phyloP scores from a whole-genome alignment of 2,888 invertebrate genomes.

The Ommatoiulus sabulosus region DNA sequence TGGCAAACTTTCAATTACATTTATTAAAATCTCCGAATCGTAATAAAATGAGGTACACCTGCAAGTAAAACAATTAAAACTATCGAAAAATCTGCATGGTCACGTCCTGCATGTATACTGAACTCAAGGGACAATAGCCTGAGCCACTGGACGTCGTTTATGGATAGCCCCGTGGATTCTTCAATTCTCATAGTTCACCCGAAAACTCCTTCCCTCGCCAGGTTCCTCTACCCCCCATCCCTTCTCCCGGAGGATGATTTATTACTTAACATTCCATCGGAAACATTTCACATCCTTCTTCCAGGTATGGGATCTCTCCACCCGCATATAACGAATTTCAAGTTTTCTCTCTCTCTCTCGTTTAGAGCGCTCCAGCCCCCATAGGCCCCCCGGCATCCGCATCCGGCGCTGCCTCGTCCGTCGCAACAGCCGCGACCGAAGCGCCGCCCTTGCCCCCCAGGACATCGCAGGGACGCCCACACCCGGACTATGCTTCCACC shows the following conservation, averaged over 20 bases:
- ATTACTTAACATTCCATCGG: background rate
- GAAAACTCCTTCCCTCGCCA: background rate
- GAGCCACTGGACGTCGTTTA: background rate
- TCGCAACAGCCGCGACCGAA: background rate
- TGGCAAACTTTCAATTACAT: too few relatives aligned
- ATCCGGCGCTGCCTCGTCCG: too few relatives aligned
- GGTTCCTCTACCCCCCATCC: too few relatives aligned
- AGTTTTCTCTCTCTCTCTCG: background rate
- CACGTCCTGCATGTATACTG: too few relatives aligned
- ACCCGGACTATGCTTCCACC: background rate
- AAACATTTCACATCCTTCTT: background rate
- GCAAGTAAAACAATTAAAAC: too few relatives aligned
- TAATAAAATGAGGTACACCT: too few relatives aligned
- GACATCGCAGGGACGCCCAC: conserved; percentile 11
- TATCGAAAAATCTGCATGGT: too few relatives aligned
- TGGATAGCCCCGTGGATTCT: background rate
- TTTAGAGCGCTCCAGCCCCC: background rate
- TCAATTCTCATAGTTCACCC: background rate
- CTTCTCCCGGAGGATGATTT: too few relatives aligned
- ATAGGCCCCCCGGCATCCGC: background rate
- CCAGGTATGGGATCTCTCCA: too few relatives aligned
- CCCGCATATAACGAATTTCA: background rate
- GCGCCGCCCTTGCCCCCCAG: conserved; percentile 19
- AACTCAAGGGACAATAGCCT: too few relatives aligned
- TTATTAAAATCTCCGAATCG: too few relatives aligned